phyloP scores from a whole-genome alignment of 2,113 vertebrate genomes.

The Tragelaphus strepsiceros region DNA sequence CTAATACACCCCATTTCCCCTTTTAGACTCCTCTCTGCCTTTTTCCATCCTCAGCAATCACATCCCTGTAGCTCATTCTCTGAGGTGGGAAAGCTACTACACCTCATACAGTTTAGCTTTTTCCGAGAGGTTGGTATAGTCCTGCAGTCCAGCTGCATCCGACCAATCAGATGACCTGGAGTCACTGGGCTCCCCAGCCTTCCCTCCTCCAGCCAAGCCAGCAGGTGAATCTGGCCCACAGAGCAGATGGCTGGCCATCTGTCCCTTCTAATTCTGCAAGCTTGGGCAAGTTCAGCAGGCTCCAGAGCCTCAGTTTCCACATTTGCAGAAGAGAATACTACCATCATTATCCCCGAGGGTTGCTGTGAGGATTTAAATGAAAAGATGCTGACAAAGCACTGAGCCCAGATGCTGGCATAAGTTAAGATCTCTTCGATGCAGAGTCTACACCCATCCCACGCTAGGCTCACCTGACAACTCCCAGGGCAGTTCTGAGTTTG shows the following conservation, averaged over 20 bases:
- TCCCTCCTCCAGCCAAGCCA: no score
- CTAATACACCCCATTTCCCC: accelerated
- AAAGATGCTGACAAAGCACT: neutral
- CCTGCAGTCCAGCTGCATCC: no score
- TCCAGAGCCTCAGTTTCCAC: neutral
- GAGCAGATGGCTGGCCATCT: neutral
- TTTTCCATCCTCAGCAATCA: neutral
- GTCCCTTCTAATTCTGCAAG: neutral
- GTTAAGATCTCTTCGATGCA: neutral
- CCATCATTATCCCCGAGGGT: neutral
- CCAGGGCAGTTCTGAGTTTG: neutral
- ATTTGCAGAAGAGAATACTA: neutral
- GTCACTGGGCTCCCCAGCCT: neutral
- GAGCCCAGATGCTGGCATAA: no score
- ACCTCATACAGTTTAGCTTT: accelerated
- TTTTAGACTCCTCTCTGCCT: neutral
- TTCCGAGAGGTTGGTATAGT: neutral
- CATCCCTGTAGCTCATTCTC: neutral
- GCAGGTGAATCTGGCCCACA: neutral
- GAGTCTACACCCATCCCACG: accelerated
- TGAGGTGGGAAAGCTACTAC: neutral
- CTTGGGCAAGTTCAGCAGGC: neutral
- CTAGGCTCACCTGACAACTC: neutral
- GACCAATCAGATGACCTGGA: no score
- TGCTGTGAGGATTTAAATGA: neutral